Evolutionary conservation across 2,113 vertebrate species (phyloP).

Genomic region (Ancistrus triradiatus): DNA sequence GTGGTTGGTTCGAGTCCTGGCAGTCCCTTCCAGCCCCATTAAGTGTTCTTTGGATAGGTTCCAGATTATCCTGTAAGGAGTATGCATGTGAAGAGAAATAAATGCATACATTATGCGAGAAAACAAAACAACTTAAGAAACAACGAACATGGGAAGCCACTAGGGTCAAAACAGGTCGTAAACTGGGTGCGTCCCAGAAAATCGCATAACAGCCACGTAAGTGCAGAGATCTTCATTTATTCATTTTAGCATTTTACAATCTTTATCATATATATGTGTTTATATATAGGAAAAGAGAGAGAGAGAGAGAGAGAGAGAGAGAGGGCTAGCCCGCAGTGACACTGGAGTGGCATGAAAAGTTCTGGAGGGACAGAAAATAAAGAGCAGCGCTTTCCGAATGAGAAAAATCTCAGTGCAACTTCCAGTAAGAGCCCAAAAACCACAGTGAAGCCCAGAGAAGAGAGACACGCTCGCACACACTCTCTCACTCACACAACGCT

Average conservation of each 20-base stretch:
- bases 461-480: conserved; percentile 6
- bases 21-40: too few species aligned
- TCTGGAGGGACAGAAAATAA: conserved; percentile 55
- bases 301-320: too few species aligned
- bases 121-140: too few species aligned
- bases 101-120: too few species aligned
- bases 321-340: conserved; percentile 65
- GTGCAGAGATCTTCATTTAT: conserved; percentile 67
- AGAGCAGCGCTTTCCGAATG: conserved; percentile 75
- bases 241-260: conserved; percentile 72
- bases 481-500: conserved; percentile 7
- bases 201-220: background rate
- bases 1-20: too few species aligned
- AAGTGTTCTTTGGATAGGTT: too few species aligned
- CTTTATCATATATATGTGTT: conserved; percentile 52
- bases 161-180: background rate
- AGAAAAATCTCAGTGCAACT: conserved; percentile 78
- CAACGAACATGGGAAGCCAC: background rate
- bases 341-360: conserved; percentile 47
- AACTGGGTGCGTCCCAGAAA: background rate
- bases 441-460: conserved; percentile 72
- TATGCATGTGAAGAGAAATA: too few species aligned
- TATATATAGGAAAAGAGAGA: conserved; percentile 54
- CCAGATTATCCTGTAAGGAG: too few species aligned
- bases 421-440: conserved; percentile 72